Evolutionary conservation across 2,113 vertebrate species (phyloP).

Genomic region (Sebastes fasciatus): DNA sequence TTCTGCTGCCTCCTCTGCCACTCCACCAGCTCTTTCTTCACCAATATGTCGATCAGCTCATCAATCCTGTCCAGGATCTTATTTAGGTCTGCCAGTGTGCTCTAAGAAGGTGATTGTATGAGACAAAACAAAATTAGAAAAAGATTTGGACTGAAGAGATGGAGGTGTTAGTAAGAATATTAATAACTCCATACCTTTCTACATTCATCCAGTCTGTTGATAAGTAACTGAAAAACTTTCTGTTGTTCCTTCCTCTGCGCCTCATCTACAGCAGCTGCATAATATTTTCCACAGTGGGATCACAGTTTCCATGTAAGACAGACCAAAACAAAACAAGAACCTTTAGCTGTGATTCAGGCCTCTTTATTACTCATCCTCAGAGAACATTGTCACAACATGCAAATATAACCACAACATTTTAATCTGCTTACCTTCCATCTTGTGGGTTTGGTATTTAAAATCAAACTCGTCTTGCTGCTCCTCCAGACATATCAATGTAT

Average conservation of each 20-base stretch:
- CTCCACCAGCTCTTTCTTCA: conserved; percentile 82
- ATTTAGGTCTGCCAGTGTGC: conserved; percentile 79
- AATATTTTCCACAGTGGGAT: conserved; percentile 48
- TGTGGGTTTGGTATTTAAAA: conserved; percentile 88
- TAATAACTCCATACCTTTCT: conserved; percentile 75
- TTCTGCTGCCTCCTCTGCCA: conserved; percentile 89
- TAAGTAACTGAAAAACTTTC: conserved; percentile 70
- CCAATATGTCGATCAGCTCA: conserved; percentile 80
- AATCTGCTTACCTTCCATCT: conserved; percentile 80
- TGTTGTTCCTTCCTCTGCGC: conserved; percentile 50
- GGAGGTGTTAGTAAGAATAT: background rate
- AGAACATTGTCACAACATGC: background rate
- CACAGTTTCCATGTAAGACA: conserved; percentile 49
- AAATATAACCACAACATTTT: background rate
- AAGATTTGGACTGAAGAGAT: background rate
- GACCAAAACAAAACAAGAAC: conserved; percentile 16
- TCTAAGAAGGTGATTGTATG: conserved; percentile 73
- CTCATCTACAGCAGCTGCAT: conserved; percentile 68
- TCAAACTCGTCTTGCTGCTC: conserved; percentile 92
- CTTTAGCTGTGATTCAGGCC: conserved; percentile 20
- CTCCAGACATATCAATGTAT: conserved; percentile 85
- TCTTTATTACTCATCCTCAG: conserved; percentile 29
- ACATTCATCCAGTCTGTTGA: conserved; percentile 79
- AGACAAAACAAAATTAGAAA: background rate
- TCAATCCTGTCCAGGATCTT: conserved; percentile 82